Conservation (phyloP, 1,140 invertebrate species). For the Bemisia tabaci region DNA sequence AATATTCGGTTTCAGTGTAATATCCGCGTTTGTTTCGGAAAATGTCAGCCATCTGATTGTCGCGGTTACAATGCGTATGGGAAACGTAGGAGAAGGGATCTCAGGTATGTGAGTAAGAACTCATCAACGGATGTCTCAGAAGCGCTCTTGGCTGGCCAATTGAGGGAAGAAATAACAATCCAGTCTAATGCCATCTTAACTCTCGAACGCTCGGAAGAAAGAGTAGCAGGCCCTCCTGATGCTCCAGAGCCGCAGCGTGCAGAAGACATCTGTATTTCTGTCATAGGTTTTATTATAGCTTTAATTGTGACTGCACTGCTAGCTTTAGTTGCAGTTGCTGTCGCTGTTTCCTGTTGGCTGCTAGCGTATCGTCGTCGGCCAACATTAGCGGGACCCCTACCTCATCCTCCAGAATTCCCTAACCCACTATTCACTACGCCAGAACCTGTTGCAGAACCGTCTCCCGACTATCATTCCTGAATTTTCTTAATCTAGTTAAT, state of each 20-base stretch:
- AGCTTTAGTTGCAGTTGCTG: conserved; percentile 81
- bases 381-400: conserved; percentile 71
- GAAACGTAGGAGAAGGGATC: conserved; percentile 52
- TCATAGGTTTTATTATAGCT: conserved; percentile 82
- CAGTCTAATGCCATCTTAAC: conserved; percentile 83
- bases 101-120: conserved; percentile 32
- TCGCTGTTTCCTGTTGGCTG: conserved; percentile 87
- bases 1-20: conserved; percentile 93
- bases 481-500: background rate
- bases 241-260: conserved; percentile 29
- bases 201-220: conserved; percentile 64
- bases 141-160: conserved; percentile 56
- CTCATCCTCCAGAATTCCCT: conserved; percentile 87
- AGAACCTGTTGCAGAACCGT: conserved; percentile 61
- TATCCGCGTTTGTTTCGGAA: conserved; percentile 86
- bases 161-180: conserved; percentile 84
- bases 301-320: conserved; percentile 80
- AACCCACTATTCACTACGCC: conserved; percentile 83
- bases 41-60: conserved; percentile 89
- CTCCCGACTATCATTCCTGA: conserved; percentile 47
- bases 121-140: conserved; percentile 40
- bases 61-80: conserved; percentile 80
- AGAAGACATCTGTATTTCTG: conserved; percentile 86
- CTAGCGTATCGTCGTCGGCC: conserved; percentile 80
- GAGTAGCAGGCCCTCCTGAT: conserved; percentile 49